These are phyloP conservation scores for Hiodon alosoides DNA, from an alignment of 2,113 vertebrate species.

Conservation along the genomic window DNA sequence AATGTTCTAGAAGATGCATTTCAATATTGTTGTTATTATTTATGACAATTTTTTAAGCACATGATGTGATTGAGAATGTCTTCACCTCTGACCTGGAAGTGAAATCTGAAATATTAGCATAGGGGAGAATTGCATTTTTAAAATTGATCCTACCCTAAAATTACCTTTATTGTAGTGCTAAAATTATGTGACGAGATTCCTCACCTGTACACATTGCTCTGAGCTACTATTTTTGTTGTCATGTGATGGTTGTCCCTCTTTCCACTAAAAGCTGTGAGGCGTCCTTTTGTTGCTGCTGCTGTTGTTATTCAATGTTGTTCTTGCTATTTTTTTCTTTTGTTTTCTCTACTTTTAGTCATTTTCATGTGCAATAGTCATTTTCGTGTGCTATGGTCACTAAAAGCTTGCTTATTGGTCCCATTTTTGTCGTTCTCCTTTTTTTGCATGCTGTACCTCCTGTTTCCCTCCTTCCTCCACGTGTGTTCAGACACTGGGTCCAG, in stretches of 20 bases:
- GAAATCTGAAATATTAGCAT: neutral
- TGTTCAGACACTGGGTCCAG: constrained; percentile 68
- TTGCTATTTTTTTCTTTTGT: constrained; percentile 51
- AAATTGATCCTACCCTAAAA: no score
- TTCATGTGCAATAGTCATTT: constrained; percentile 61
- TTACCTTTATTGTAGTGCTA: neutral
- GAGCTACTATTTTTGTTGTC: neutral
- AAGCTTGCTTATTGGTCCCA: constrained; percentile 70
- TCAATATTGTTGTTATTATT: neutral
- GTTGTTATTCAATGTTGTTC: constrained; percentile 45
- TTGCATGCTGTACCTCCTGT: constrained; percentile 70
- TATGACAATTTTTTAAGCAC: neutral
- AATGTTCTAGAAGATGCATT: neutral
- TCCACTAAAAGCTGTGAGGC: constrained; percentile 23
- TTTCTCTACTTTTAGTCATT: constrained; percentile 55
- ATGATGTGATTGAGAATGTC: no score
- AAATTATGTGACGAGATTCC: neutral
- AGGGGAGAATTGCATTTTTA: no score
- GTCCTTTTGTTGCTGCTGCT: constrained; percentile 6
- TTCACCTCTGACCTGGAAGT: neutral
- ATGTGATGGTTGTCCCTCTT: constrained; percentile 8
- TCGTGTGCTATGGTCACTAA: constrained; percentile 60
- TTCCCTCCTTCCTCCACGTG: constrained; percentile 58
- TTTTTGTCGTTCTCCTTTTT: constrained; percentile 63
- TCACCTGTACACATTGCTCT: neutral